Percentiles rank a stretch among this genome's conserved stretches.
Conservation (phyloP, 2,797 vertebrate species). For the Botia kubotai region DNA sequence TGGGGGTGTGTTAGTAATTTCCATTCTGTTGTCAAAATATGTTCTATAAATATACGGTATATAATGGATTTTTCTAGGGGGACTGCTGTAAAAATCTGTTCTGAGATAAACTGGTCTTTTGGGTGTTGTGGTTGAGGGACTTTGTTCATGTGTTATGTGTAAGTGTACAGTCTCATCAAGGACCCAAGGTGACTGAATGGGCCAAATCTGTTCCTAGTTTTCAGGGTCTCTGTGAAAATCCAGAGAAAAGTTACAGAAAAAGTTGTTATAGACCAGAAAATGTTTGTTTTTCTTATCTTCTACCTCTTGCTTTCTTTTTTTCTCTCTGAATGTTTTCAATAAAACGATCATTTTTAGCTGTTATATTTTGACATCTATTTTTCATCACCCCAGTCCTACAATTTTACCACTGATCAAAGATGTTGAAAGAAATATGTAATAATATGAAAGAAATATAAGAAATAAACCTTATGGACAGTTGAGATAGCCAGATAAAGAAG, state of each 20-base stretch:
- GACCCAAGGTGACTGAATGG: neutral
- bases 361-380: constrained; percentile 51
- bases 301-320: neutral
- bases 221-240: constrained; percentile 19
- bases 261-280: neutral
- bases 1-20: no score
- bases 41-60: constrained; percentile 3
- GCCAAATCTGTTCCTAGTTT: constrained; percentile 1
- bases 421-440: neutral
- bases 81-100: neutral
- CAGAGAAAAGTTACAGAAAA: constrained; percentile 22
- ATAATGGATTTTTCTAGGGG: neutral
- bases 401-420: constrained; percentile 29
- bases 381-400: constrained; percentile 34
- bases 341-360: constrained; percentile 38
- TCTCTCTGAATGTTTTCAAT: constrained; percentile 14
- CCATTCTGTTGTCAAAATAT: neutral
- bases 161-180: neutral
- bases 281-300: neutral
- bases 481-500: constrained; percentile 1
- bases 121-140: neutral
- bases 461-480: neutral
- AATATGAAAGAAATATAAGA: neutral
- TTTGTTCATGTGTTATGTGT: neutral
- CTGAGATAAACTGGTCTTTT: neutral